Evolutionary conservation across 2,113 vertebrate species (phyloP).

Genomic region (Microtus ochrogaster): DNA sequence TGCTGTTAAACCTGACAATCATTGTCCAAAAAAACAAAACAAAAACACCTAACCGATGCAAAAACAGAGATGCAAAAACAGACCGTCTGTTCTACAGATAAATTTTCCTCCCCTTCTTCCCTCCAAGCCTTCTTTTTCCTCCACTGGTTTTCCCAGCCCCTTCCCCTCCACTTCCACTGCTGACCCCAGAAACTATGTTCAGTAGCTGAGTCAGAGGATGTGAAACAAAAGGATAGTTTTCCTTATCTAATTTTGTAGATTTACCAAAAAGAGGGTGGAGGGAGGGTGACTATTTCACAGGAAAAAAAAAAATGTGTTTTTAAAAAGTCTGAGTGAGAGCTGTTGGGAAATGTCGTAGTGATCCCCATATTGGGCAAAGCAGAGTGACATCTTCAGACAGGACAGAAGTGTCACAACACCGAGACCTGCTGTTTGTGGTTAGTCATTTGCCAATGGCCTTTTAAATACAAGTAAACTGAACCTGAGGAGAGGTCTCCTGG

Average conservation of each 20-base stretch:
- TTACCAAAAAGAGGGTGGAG: constrained; percentile 49
- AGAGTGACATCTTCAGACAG: not conserved
- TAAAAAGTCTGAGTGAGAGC: not conserved
- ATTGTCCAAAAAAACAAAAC: not conserved
- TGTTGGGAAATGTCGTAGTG: constrained; percentile 26
- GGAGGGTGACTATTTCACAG: not conserved
- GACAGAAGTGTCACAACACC: not conserved
- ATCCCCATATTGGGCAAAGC: not conserved
- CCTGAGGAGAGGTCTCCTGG: not conserved
- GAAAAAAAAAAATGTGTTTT: not conserved
- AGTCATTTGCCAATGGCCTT: not conserved
- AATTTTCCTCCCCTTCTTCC: not conserved
- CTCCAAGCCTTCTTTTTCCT: not conserved
- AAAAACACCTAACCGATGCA: not conserved
- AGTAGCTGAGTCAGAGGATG: constrained; percentile 64
- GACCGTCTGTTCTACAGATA: not conserved
- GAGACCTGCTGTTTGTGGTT: not conserved
- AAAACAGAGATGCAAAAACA: not conserved
- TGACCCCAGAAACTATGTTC: not conserved
- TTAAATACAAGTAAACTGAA: not conserved
- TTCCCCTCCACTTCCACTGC: not conserved
- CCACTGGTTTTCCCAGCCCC: not conserved
- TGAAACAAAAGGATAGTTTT: not conserved
- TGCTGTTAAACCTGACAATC: not conserved
- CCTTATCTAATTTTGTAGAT: not conserved